Percentiles rank a stretch among this genome's conserved stretches.
Conservation (phyloP, 2,888 invertebrate species). For the Temnothorax ravouxi region DNA sequence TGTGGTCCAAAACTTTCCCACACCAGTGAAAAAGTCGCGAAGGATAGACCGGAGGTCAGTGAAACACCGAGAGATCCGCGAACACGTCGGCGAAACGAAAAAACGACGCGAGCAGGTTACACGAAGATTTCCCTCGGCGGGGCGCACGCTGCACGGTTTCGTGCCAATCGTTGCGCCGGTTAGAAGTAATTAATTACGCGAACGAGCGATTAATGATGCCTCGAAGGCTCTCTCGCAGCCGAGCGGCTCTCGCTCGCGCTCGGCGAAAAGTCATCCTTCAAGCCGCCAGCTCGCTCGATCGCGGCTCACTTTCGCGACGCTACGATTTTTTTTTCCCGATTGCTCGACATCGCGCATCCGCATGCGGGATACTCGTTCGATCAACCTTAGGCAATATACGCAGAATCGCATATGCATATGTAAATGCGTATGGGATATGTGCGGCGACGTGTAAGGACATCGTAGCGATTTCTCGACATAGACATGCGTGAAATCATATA, state of each 20-base stretch:
- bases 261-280: conserved; percentile 59
- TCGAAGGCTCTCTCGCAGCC: conserved; percentile 49
- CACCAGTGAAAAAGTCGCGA: conserved; percentile 28
- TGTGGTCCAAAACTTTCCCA: conserved; percentile 38
- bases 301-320: conserved; percentile 66
- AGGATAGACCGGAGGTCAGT: conserved; percentile 45
- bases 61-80: conserved; percentile 42
- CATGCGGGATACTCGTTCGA: conserved; percentile 7
- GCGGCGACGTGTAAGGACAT: conserved; percentile 5
- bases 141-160: conserved; percentile 63
- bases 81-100: conserved; percentile 47
- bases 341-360: background rate
- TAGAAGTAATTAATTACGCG: conserved; percentile 72
- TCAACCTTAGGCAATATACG: background rate
- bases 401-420: conserved; percentile 34
- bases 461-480: conserved; percentile 18
- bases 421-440: conserved; percentile 9
- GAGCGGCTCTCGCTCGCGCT: conserved; percentile 40
- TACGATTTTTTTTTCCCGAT: conserved; percentile 35
- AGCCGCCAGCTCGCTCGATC: conserved; percentile 36
- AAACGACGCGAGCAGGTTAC: conserved; percentile 60
- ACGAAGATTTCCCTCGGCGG: conserved; percentile 65
- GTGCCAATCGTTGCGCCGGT: conserved; percentile 63
- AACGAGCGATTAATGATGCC: conserved; percentile 72
- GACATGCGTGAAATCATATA: background rate